Conservation (phyloP, 2,797 vertebrate genomes). For the Poeciliopsis presidionis region DNA sequence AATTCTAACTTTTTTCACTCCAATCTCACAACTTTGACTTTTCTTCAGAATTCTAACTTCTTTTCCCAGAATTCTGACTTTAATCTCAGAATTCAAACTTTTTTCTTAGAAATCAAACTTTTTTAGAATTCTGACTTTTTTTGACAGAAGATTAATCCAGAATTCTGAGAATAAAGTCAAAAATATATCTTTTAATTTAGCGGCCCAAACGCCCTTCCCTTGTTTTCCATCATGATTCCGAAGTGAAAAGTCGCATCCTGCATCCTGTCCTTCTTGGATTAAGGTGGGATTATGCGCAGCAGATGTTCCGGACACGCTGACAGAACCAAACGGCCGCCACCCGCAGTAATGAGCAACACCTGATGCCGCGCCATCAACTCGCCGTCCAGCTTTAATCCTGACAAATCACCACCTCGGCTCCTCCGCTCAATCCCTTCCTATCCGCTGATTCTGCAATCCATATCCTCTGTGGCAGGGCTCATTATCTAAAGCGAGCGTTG, state of each 20-base stretch:
- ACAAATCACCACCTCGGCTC: slow-evolving; percentile 49
- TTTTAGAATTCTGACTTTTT: too few relatives aligned
- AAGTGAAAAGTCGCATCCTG: neutral
- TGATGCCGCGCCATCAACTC: slow-evolving; percentile 10
- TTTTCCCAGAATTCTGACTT: too few relatives aligned
- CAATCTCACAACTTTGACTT: too few relatives aligned
- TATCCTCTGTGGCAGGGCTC: slow-evolving; percentile 39
- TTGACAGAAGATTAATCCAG: too few relatives aligned
- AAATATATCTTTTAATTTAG: too few relatives aligned
- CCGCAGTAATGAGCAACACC: slow-evolving; percentile 37
- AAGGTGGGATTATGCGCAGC: neutral
- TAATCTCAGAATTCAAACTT: too few relatives aligned
- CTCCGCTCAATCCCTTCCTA: slow-evolving; percentile 42
- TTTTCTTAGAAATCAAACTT: too few relatives aligned
- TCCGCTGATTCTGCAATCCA: slow-evolving; percentile 46
- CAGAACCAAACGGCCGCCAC: slow-evolving; percentile 11
- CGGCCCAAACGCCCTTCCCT: too few relatives aligned
- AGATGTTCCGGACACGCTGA: slow-evolving; percentile 3
- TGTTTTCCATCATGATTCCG: neutral
- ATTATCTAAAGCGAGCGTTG: slow-evolving; percentile 58
- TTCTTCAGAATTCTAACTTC: too few relatives aligned
- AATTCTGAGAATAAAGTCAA: too few relatives aligned
- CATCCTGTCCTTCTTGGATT: neutral
- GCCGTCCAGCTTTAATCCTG: slow-evolving; percentile 52
- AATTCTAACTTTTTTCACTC: too few relatives aligned